A percentile compares a stretch with the other conserved stretches of the same genome.
Evolutionary conservation across 1,140 invertebrate genomes (phyloP).

Genomic region (Formica selysi): DNA sequence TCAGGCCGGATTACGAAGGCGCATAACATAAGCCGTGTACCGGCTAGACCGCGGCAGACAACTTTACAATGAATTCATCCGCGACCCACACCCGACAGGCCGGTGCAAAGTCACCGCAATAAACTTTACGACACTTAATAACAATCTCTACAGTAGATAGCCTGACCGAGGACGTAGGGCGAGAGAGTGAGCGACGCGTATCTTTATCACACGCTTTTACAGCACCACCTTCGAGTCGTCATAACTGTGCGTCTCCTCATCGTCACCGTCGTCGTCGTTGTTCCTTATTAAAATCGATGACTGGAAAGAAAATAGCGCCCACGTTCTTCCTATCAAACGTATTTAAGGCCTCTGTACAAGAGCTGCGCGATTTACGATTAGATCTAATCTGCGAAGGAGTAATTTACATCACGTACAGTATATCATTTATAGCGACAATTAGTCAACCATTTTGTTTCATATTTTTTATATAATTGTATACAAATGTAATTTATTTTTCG

Average conservation of each 20-base stretch:
- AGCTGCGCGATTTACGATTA: constrained; percentile 13
- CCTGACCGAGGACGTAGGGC: constrained; percentile 33
- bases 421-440: no score
- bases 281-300: constrained; percentile 76
- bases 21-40: constrained; percentile 36
- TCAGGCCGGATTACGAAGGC: constrained; percentile 20
- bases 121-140: constrained; percentile 76
- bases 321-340: constrained; percentile 56
- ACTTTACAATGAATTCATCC: constrained; percentile 74
- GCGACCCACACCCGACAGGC: constrained; percentile 67
- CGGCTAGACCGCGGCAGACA: constrained; percentile 42
- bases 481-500: no score
- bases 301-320: constrained; percentile 67
- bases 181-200: constrained; percentile 52
- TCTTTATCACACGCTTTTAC: constrained; percentile 76
- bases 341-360: constrained; percentile 54
- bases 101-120: constrained; percentile 66
- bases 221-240: constrained; percentile 72
- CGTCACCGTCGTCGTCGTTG: constrained; percentile 48
- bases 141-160: constrained; percentile 69
- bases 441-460: no score
- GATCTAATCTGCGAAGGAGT: background rate
- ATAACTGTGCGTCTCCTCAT: constrained; percentile 71
- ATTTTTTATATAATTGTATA: no score
- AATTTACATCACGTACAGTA: background rate